Percentiles rank a stretch among this genome's conserved stretches.
Conservation (phyloP, 2,888 invertebrate species). For the Griposia aprilina region DNA sequence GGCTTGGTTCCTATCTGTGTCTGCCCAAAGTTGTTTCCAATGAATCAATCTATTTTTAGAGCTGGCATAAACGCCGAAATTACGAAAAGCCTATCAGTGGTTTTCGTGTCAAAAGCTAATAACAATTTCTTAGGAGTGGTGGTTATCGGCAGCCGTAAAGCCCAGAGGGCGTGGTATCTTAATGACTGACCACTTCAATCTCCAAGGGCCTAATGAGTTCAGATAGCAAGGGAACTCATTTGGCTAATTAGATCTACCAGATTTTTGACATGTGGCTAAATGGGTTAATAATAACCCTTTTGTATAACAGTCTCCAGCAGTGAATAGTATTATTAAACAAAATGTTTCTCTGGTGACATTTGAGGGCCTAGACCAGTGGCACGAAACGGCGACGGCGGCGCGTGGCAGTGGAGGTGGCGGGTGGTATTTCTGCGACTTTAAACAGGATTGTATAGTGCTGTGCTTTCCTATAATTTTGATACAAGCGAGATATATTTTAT, state of each 20-base stretch:
- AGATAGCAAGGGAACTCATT: slow-evolving; percentile 32
- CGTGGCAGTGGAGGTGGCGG: too few species aligned
- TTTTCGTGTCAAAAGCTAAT: slow-evolving; percentile 56
- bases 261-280: slow-evolving; percentile 1
- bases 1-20: not conserved
- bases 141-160: slow-evolving; percentile 47
- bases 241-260: slow-evolving; percentile 47
- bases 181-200: slow-evolving; percentile 55
- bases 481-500: too few species aligned
- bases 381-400: too few species aligned
- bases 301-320: not conserved
- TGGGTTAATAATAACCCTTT: slow-evolving; percentile 8
- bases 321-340: too few species aligned
- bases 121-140: slow-evolving; percentile 41
- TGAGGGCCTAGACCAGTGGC: too few species aligned
- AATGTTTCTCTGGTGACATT: too few species aligned
- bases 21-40: not conserved
- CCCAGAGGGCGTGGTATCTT: slow-evolving; percentile 58
- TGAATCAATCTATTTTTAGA: slow-evolving; percentile 26
- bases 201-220: slow-evolving; percentile 45
- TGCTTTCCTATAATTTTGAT: too few species aligned
- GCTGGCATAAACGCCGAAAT: not conserved
- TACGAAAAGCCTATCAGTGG: slow-evolving; percentile 12
- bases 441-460: too few species aligned
- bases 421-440: too few species aligned